Conservation (phyloP, 2,113 vertebrate species). For the Salvelinus alpinus region DNA sequence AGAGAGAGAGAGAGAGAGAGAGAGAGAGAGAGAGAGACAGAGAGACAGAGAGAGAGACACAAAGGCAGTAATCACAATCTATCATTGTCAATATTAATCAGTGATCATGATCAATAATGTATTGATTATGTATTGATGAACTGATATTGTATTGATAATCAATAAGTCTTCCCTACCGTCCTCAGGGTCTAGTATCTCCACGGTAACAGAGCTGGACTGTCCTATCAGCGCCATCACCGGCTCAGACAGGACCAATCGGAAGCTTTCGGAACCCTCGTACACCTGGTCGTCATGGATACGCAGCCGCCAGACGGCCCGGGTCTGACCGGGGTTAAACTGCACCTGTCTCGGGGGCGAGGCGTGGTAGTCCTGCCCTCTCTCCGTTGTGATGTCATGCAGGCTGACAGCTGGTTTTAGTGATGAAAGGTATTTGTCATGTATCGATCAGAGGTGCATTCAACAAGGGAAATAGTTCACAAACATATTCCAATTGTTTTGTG, state of each 20-base stretch:
- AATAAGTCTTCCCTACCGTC: slow-evolving; percentile 68
- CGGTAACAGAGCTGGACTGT: slow-evolving; percentile 63
- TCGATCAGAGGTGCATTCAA: not conserved
- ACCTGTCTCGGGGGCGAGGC: slow-evolving; percentile 82
- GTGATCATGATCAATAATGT: too few relatives aligned
- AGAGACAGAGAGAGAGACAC: not conserved
- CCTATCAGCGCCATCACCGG: slow-evolving; percentile 79
- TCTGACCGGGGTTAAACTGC: slow-evolving; percentile 83
- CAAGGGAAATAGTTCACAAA: not conserved
- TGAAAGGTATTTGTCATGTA: not conserved
- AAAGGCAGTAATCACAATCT: not conserved
- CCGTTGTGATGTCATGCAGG: slow-evolving; percentile 76
- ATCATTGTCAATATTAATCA: too few relatives aligned
- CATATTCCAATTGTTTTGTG: not conserved
- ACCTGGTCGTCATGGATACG: slow-evolving; percentile 71
- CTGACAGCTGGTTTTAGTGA: slow-evolving; percentile 48
- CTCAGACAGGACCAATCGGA: slow-evolving; percentile 79
- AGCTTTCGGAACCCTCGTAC: slow-evolving; percentile 76
- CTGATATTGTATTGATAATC: not conserved
- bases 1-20: too few relatives aligned
- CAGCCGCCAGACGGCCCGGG: slow-evolving; percentile 74
- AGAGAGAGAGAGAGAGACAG: too few relatives aligned
- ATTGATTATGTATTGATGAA: not conserved
- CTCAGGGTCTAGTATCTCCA: slow-evolving; percentile 81
- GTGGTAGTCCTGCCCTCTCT: slow-evolving; percentile 78